These are phyloP conservation scores for Sphinx pinastri DNA, from an alignment of 2,888 invertebrate species.

Conservation along the genomic window DNA sequence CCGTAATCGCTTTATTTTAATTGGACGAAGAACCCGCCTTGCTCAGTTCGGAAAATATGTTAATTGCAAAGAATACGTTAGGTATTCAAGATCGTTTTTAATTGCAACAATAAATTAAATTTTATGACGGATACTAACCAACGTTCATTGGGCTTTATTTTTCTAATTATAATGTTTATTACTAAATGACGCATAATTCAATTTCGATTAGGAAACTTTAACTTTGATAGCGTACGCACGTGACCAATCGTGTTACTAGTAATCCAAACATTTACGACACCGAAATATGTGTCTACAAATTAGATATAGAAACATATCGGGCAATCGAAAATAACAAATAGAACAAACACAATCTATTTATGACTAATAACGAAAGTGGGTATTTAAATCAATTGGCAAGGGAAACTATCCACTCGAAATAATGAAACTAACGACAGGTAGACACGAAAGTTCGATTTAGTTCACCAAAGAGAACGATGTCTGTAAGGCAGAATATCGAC, in stretches of 20 bases:
- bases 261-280: background rate
- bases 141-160: conserved; percentile 27
- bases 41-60: conserved; percentile 30
- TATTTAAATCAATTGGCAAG: conserved; percentile 49
- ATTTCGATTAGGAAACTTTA: conserved; percentile 11
- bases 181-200: conserved; percentile 24
- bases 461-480: conserved; percentile 60
- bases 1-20: conserved; percentile 40
- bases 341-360: conserved; percentile 24
- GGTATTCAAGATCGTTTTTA: conserved; percentile 32
- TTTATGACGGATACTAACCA: conserved; percentile 27
- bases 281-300: background rate
- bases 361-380: conserved; percentile 26
- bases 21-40: conserved; percentile 34
- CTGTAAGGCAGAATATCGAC: conserved; percentile 73
- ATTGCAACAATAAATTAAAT: conserved; percentile 31
- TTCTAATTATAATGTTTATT: conserved; percentile 28
- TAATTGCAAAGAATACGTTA: conserved; percentile 34
- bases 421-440: conserved; percentile 58
- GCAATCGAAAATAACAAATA: background rate
- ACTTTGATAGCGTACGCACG: background rate
- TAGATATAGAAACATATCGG: background rate
- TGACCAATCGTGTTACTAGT: background rate
- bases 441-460: conserved; percentile 67
- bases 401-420: conserved; percentile 41